Evolutionary conservation across 2,888 invertebrate species (phyloP).

Genomic region (Tiliacea aurago): DNA sequence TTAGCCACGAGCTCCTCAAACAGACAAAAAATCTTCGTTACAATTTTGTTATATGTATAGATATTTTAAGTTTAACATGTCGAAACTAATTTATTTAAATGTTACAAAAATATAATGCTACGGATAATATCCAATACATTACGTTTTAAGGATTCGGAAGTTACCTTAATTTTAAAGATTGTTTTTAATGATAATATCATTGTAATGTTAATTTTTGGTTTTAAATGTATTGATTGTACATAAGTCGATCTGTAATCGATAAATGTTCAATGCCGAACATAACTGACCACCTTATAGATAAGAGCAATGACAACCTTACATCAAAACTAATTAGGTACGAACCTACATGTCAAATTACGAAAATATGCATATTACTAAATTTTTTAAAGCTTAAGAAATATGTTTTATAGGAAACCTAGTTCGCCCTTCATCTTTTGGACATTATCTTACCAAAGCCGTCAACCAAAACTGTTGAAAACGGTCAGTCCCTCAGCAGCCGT

Average conservation of each 20-base stretch:
- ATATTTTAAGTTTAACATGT: conserved; percentile 4
- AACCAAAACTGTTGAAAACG: conserved; percentile 14
- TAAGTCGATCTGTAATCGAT: not conserved
- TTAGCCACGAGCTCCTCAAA: too few species aligned
- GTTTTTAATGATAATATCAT: not conserved
- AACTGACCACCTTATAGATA: not conserved
- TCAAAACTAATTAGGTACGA: not conserved
- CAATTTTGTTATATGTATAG: too few species aligned
- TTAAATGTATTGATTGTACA: not conserved
- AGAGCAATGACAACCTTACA: not conserved
- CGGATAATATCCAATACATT: not conserved
- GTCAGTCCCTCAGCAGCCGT: not conserved
- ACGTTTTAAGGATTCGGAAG: not conserved
- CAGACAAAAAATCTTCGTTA: too few species aligned
- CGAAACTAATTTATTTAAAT: conserved; percentile 1
- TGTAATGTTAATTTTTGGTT: not conserved
- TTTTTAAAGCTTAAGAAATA: not conserved
- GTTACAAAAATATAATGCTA: conserved; percentile 11
- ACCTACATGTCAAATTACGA: not conserved
- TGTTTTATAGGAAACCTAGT: not conserved
- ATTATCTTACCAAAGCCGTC: not conserved
- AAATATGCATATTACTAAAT: not conserved
- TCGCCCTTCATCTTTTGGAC: not conserved
- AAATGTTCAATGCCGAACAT: conserved; percentile 9
- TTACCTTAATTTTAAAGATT: not conserved